Evolutionary conservation across 2,797 vertebrate species (phyloP), one percentile per base, ranked within the genome.

Genomic region (Phrynocephalus forsythii): DNA sequence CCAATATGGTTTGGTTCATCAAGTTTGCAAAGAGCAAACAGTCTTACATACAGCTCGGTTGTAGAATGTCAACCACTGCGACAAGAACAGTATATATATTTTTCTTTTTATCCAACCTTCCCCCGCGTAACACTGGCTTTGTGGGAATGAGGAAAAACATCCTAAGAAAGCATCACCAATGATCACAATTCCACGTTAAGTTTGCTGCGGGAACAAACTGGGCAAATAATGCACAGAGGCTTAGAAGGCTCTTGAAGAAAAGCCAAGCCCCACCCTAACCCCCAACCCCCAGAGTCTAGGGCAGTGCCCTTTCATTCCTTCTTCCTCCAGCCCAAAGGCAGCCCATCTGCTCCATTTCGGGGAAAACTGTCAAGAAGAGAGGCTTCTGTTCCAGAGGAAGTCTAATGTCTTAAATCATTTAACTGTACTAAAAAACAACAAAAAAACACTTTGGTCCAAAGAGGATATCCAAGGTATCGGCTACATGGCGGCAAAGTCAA

Each of bases 401-500:
- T 72, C 73, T 72, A 87, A 87, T 92, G 86, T 92, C 92, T 92
- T 82, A 81, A n/a, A 93, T 86, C 93, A 81, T 18, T 44, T 86
- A 94, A 96, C 96, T 96, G 97, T 96, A 97, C 95, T 93, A 94
- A 94, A 91, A 95, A 92, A 95, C 96, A 8, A 52, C 94, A 91
- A 95, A 92, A 95, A 96, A 86, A 56, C 16, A 15, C 94, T 97
- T 98, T 97, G 97, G 98, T 98, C 97, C 97, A 95, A 94, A 91
- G 94, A 94, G 89, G 94, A 90, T 87, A 76, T 91, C 91, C 88
- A 79, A 92, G 87, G 90, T 90, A 81, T 52, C 91, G 86, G 94
- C 96, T 98, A 99, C 97, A 99, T 98, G 87, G 98, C 97, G 0
- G 98, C 98, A 6, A 96, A 96, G 48, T 99, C 98, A 24, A 99